Conservation (phyloP, 2,113 vertebrate species). For the Istiophorus platypterus region DNA sequence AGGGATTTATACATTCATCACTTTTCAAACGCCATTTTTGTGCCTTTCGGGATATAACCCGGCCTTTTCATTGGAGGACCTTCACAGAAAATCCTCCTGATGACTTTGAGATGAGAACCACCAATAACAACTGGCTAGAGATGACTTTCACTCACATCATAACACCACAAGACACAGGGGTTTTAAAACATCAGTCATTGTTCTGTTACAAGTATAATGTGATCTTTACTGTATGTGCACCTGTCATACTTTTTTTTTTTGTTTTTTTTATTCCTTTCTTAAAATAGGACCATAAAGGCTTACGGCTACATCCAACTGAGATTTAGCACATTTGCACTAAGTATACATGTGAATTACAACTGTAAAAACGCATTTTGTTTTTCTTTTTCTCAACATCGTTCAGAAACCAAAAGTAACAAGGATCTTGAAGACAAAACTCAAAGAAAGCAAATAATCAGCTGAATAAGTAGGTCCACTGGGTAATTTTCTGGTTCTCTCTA, state of each 20-base stretch:
- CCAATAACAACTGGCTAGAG: constrained; percentile 52
- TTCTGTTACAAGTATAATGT: constrained; percentile 59
- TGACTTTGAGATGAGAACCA: constrained; percentile 72
- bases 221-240: constrained; percentile 65
- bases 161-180: constrained; percentile 40
- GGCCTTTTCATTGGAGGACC: constrained; percentile 70
- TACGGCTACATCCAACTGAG: constrained; percentile 72
- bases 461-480: constrained; percentile 75
- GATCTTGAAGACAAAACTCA: constrained; percentile 55
- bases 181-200: constrained; percentile 64
- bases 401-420: constrained; percentile 58
- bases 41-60: constrained; percentile 66
- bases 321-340: constrained; percentile 55
- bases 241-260: constrained; percentile 41
- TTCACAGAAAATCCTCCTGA: constrained; percentile 81
- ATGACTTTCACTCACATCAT: constrained; percentile 65
- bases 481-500: constrained; percentile 67
- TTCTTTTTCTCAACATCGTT: constrained; percentile 60
- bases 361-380: constrained; percentile 66
- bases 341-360: constrained; percentile 57
- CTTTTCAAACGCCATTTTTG: constrained; percentile 65
- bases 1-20: constrained; percentile 76
- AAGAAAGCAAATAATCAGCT: constrained; percentile 62
- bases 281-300: constrained; percentile 63
- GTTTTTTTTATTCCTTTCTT: constrained; percentile 8